Percentiles rank a stretch among this genome's conserved stretches.
phyloP scores from a whole-genome alignment of 2,888 invertebrate species.

The Phengaris alcon region DNA sequence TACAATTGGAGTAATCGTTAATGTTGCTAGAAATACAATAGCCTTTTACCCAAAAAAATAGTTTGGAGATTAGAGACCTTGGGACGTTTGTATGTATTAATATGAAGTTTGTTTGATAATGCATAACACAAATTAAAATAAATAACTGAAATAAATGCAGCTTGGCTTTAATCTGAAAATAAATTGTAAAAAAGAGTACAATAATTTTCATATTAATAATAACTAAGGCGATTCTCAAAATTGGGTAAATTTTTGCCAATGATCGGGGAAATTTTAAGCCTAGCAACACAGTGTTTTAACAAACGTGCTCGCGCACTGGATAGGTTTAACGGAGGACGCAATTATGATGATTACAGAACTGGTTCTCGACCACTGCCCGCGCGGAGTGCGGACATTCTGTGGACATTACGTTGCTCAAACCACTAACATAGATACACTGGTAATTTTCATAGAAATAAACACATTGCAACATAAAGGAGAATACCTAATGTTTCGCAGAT shows the following conservation, averaged over 20 bases:
- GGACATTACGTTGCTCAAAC: background rate
- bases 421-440: background rate
- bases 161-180: background rate
- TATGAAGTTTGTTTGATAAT: no score
- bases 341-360: conserved; percentile 78
- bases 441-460: background rate
- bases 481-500: no score
- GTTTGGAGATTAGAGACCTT: no score
- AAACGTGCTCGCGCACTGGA: conserved; percentile 36
- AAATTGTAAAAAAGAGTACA: no score
- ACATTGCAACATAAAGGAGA: background rate
- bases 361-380: conserved; percentile 52
- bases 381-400: conserved; percentile 33
- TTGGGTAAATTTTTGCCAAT: background rate
- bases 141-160: background rate
- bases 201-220: no score
- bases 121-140: background rate
- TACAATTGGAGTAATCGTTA: no score
- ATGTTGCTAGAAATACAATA: no score
- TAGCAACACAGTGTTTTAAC: conserved; percentile 9
- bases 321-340: conserved; percentile 74
- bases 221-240: no score
- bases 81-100: no score
- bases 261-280: background rate
- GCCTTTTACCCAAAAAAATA: no score